A percentile compares a stretch with the other conserved stretches of the same genome.
These are phyloP conservation scores for Murina feae DNA, from an alignment of 2,113 vertebrate genomes.

Conservation along the genomic window DNA sequence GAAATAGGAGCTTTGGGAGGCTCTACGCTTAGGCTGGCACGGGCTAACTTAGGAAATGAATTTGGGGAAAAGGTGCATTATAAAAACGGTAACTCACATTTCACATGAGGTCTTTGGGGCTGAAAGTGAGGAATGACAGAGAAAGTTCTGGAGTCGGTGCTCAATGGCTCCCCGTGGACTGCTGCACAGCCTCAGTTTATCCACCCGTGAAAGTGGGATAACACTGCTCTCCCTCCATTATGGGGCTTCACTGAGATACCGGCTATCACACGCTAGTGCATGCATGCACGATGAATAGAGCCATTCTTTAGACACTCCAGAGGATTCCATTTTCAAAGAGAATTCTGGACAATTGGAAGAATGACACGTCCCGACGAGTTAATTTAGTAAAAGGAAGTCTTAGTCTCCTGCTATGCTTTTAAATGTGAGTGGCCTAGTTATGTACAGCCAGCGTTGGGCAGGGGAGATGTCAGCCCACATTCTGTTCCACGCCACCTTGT, in stretches of 20 bases:
- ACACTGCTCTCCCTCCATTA: rapidly evolving
- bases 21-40: not conserved
- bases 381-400: not conserved
- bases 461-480: not conserved
- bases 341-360: not conserved
- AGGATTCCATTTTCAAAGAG: not conserved
- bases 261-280: rapidly evolving
- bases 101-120: not conserved
- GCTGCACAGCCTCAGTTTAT: not conserved
- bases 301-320: not conserved
- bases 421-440: not conserved
- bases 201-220: not conserved
- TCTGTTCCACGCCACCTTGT: not conserved
- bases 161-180: not conserved
- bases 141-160: not conserved
- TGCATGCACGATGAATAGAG: rapidly evolving
- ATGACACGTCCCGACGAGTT: not conserved
- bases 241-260: not conserved
- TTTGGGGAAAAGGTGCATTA: not conserved
- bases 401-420: not conserved
- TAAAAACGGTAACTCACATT: not conserved
- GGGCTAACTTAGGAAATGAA: not conserved
- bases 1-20: not conserved
- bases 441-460: not conserved
- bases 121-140: not conserved